Percentiles rank a stretch among this genome's conserved stretches.
phyloP scores from a whole-genome alignment of 1,140 invertebrate genomes.

The Zaprionus davidi region DNA sequence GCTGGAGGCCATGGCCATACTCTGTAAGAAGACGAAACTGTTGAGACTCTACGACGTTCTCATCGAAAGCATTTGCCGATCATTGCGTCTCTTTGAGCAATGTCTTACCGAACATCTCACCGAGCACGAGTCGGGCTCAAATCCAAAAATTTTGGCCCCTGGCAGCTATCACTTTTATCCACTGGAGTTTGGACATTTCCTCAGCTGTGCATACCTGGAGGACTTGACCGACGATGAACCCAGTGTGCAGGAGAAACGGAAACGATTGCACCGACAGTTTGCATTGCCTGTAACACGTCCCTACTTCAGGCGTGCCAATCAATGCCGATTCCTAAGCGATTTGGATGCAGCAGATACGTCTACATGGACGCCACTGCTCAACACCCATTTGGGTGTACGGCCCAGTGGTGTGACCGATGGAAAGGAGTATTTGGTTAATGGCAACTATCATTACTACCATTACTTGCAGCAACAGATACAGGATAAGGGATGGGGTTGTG shows the following conservation, averaged over 20 bases:
- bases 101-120: slow-evolving; percentile 85
- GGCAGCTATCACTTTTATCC: slow-evolving; percentile 83
- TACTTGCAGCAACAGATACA: slow-evolving; percentile 98
- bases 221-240: slow-evolving; percentile 86
- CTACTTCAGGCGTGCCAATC: slow-evolving; percentile 89
- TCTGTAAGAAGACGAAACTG: slow-evolving; percentile 87
- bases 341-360: slow-evolving; percentile 72
- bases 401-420: slow-evolving; percentile 84
- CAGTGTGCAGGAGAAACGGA: slow-evolving; percentile 86
- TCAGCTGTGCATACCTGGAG: slow-evolving; percentile 89
- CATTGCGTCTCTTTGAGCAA: slow-evolving; percentile 87
- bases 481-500: slow-evolving; percentile 99
- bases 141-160: slow-evolving; percentile 58
- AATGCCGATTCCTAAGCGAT: slow-evolving; percentile 86
- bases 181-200: slow-evolving; percentile 88
- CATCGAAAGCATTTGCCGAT: slow-evolving; percentile 89
- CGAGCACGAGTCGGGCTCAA: slow-evolving; percentile 62
- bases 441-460: slow-evolving; percentile 97
- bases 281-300: slow-evolving; percentile 88
- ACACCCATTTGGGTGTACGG: slow-evolving; percentile 89
- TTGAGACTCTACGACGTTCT: slow-evolving; percentile 89
- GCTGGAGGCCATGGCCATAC: slow-evolving; percentile 89
- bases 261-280: slow-evolving; percentile 88
- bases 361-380: slow-evolving; percentile 86
- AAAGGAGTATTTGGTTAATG: slow-evolving; percentile 88